These are phyloP conservation scores for Patella ulyssiponensis DNA, from an alignment of 2,888 invertebrate species.

Conservation along the genomic window DNA sequence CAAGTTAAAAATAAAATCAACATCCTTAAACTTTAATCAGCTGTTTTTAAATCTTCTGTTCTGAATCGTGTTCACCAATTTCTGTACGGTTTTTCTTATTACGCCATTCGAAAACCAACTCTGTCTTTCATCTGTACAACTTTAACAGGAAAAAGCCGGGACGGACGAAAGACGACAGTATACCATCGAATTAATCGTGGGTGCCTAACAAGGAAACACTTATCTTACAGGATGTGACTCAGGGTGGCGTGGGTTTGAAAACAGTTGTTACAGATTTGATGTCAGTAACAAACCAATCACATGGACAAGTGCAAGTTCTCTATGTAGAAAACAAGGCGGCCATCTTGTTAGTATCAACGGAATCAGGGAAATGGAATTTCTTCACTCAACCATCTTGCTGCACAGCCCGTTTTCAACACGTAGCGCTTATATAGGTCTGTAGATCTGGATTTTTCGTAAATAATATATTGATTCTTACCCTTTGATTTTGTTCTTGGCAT, in stretches of 20 bases:
- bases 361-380: constrained; percentile 11
- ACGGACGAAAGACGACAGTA: too few relatives aligned
- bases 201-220: background rate
- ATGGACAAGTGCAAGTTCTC: constrained; percentile 11
- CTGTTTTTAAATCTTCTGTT: too few relatives aligned
- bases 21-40: too few relatives aligned
- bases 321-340: constrained; percentile 5
- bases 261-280: constrained; percentile 9
- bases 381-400: constrained; percentile 17
- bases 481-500: too few relatives aligned
- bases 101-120: too few relatives aligned
- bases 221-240: constrained; percentile 11
- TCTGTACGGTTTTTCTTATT: too few relatives aligned
- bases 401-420: constrained; percentile 7
- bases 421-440: constrained; percentile 15
- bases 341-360: constrained; percentile 21
- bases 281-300: constrained; percentile 3
- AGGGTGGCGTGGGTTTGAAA: constrained; percentile 3
- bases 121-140: too few relatives aligned
- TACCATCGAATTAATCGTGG: too few relatives aligned
- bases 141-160: too few relatives aligned
- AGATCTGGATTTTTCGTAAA: background rate
- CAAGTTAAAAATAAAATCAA: too few relatives aligned
- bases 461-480: too few relatives aligned
- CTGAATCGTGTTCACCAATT: too few relatives aligned